Evolutionary conservation across 2,888 invertebrate species (phyloP).

Genomic region (Azorinus chamasolen): DNA sequence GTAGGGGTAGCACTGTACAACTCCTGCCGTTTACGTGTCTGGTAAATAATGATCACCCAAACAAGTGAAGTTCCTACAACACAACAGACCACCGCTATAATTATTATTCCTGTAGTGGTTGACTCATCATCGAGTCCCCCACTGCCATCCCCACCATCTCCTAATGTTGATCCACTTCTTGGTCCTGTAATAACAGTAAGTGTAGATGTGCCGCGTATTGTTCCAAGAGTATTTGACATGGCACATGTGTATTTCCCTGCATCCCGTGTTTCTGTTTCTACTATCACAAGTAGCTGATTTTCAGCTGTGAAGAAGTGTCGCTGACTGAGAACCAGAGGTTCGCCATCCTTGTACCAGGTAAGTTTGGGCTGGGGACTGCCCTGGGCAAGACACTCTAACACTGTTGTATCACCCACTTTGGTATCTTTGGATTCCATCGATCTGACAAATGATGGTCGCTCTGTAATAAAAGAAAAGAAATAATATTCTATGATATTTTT

Average conservation of each 20-base stretch:
- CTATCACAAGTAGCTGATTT: constrained; percentile 95
- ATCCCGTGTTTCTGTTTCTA: constrained; percentile 92
- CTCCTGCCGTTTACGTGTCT: constrained; percentile 90
- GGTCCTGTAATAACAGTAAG: constrained; percentile 90
- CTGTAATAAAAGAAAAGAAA: constrained; percentile 87
- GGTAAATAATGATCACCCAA: constrained; percentile 96
- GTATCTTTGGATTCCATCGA: constrained; percentile 94
- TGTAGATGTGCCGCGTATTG: constrained; percentile 91
- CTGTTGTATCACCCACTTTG: constrained; percentile 93
- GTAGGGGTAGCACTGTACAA: constrained; percentile 84
- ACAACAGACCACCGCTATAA: constrained; percentile 96
- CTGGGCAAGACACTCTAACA: constrained; percentile 94
- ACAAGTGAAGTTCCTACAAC: constrained; percentile 96
- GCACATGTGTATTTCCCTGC: constrained; percentile 96
- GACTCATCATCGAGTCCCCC: constrained; percentile 88
- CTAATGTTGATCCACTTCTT: constrained; percentile 8
- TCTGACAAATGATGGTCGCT: constrained; percentile 94
- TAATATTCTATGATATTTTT: no score
- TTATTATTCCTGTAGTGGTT: constrained; percentile 94
- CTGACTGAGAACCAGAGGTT: constrained; percentile 90
- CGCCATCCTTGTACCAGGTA: constrained; percentile 95
- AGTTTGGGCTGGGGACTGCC: constrained; percentile 93
- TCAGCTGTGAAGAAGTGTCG: constrained; percentile 95
- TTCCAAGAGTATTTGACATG: constrained; percentile 94
- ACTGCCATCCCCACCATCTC: constrained; percentile 86